Evolutionary conservation across 2,888 invertebrate genomes (phyloP), one percentile per base, ranked within the genome.

Genomic region (Rhagophthalmus giganteus): DNA sequence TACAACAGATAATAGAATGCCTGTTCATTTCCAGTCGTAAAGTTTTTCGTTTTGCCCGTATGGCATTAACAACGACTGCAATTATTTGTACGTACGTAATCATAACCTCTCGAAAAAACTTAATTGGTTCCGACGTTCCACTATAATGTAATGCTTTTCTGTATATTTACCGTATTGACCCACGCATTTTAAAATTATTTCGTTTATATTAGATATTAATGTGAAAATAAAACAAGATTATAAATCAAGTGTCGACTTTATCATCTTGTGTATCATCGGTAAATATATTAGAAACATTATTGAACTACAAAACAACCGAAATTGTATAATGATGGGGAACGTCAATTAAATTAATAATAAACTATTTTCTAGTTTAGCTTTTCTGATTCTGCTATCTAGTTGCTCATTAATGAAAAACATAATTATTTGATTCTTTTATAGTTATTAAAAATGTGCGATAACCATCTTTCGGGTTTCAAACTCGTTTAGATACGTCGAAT

Each of bases 1-100:
- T 34, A 2, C 8, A 26, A 34, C n/a, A n/a, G 33, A 15, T 44
- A 44, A 44, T 44, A 44, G 44, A 44, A 44, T 26, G 44, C 9
- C 44, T 10, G 34, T 16, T 16, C 26, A 28, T 44, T 10, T 26
- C 34, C 44, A 26, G 16, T 28, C 44, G 27, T 44, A 44, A 44
- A 44, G 15, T 44, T 44, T 44, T 44, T 44, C 42, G 8, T 6
- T 33, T 20, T 9, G 7, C 16, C 2, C 28, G 11, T 9, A 16
- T 44, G 33, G 13, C 31, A 25, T n/a, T n/a, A n/a, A n/a, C n/a
- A n/a, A n/a, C n/a, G n/a, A n/a, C n/a, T n/a, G n/a, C n/a, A n/a
- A n/a, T n/a, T n/a, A n/a, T n/a, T n/a, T n/a, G n/a, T n/a, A n/a
- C n/a, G n/a, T n/a, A n/a, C n/a, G n/a, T n/a, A n/a, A n/a, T n/a